Base-by-base conservation (phyloP, 2,888 invertebrate genomes). In the Cephus rjabovi region DNA sequence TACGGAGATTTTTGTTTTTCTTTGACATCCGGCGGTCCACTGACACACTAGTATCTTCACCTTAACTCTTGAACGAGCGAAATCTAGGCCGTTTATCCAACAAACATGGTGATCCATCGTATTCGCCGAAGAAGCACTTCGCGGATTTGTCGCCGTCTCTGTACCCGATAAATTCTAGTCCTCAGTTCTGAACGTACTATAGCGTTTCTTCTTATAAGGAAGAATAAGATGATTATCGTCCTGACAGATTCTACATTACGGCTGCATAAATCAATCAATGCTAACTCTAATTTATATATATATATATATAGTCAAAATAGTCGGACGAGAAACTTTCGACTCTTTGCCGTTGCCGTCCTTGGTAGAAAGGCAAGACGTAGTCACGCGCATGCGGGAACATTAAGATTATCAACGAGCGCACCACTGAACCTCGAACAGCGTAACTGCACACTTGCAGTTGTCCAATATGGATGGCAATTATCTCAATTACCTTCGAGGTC, bases 401-500 rank as follows among this genome's bases (percentile, higher is more conserved):
- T 33, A 71, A 76, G 74, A 74, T 34, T 73, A 74, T 77, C 35
- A 77, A 30, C 68, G 74, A 69, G 35, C 30, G 15, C 69, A 69
- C 68, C 35, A 30, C 23, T 73, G 77, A 35, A n/a, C 69, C 69
- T 74, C 23, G 77, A 30, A 69, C 40, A 31, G 73, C 76, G 37
- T 73, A 76, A 71, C 77, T 74, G 74, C 77, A 74, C 69, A 74
- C 77, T n/a, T 77, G 34, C 68, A 37, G 73, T 76, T 56, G 73
- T 30, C 73, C 77, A 77, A 74, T 77, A 74, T 69, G 77, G 77
- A 69, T 69, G 33, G 69, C 34, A 77, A 77, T 77, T 74, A 77
- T 77, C 77, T 69, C 69, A 77, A 77, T 77, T 77, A 77, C 37
- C 73, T 77, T 74, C 74, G 77, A 77, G 77, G 77, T 56, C 77